A percentile compares a stretch with the other conserved stretches of the same genome.
These are phyloP conservation scores for Varanus komodoensis DNA, from an alignment of 2,113 vertebrate genomes.

Conservation along the genomic window DNA sequence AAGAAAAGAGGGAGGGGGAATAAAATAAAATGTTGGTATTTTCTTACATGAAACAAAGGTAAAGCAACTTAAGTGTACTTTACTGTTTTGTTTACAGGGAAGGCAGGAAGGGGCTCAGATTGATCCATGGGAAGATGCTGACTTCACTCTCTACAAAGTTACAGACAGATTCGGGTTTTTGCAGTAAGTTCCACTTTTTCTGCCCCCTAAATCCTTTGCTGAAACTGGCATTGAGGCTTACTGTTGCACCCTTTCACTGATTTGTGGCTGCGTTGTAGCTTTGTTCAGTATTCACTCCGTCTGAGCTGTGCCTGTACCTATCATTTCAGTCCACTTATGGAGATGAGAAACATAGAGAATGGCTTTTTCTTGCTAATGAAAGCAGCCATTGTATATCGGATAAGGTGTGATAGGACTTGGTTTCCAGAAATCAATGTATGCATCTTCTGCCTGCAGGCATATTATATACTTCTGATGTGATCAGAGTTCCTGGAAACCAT, in stretches of 20 bases:
- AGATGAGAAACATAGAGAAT: neutral
- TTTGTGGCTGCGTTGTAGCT: neutral
- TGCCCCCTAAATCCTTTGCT: neutral
- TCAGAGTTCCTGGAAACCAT: conserved; percentile 11
- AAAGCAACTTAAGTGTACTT: neutral
- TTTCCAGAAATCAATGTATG: neutral
- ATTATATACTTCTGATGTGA: neutral
- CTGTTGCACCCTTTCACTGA: neutral
- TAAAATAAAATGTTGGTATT: no score
- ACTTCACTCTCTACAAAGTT: conserved; percentile 87
- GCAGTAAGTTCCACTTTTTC: conserved; percentile 80
- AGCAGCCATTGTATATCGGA: neutral
- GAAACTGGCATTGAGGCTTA: neutral
- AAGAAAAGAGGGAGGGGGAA: no score
- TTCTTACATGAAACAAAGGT: no score
- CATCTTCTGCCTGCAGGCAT: neutral
- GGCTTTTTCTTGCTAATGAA: neutral
- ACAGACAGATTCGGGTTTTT: conserved; percentile 90
- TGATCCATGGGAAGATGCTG: conserved; percentile 89
- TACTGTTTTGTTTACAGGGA: conserved; percentile 77
- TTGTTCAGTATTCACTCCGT: neutral
- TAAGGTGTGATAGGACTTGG: neutral
- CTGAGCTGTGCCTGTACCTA: neutral
- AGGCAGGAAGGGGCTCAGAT: conserved; percentile 83
- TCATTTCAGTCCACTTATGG: neutral